Conservation (phyloP, 2,113 vertebrate species). For the Melanerpes formicivorus region DNA sequence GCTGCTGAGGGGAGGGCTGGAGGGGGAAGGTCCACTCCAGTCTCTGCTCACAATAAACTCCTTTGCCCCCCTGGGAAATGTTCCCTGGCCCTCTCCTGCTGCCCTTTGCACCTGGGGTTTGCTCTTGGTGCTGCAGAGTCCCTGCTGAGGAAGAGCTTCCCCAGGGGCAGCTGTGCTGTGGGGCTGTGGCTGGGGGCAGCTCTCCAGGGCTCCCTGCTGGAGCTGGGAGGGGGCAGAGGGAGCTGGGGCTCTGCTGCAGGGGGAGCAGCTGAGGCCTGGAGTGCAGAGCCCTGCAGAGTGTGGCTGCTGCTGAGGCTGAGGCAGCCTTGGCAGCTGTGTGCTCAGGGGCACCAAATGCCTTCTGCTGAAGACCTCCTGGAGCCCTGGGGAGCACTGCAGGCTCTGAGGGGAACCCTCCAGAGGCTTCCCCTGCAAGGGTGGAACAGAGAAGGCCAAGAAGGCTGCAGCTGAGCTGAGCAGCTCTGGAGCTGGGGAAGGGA, state of each 20-base stretch:
- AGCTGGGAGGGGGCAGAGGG: neutral
- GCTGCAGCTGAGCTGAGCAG: neutral
- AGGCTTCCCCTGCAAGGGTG: neutral
- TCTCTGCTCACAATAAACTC: conserved; percentile 53
- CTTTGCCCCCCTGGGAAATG: neutral
- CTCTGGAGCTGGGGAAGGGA: neutral
- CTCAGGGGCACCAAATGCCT: neutral
- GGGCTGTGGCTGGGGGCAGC: neutral
- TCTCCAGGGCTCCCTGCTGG: neutral
- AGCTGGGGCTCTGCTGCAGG: neutral
- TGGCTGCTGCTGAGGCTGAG: accelerated
- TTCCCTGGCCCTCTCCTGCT: neutral
- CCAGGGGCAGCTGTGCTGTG: neutral
- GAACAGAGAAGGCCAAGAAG: neutral
- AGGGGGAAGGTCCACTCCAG: neutral
- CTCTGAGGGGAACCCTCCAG: neutral
- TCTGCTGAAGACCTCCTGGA: neutral
- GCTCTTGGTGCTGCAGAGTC: neutral
- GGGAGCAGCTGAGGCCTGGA: neutral
- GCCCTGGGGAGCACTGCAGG: neutral
- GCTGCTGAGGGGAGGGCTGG: neutral
- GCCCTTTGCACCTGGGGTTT: neutral
- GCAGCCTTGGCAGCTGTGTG: neutral
- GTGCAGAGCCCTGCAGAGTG: neutral
- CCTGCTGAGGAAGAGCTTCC: neutral